A percentile compares a stretch with the other conserved stretches of the same genome.
Evolutionary conservation across 2,888 invertebrate genomes (phyloP).

Genomic region (Caenorhabditis angaria): DNA sequence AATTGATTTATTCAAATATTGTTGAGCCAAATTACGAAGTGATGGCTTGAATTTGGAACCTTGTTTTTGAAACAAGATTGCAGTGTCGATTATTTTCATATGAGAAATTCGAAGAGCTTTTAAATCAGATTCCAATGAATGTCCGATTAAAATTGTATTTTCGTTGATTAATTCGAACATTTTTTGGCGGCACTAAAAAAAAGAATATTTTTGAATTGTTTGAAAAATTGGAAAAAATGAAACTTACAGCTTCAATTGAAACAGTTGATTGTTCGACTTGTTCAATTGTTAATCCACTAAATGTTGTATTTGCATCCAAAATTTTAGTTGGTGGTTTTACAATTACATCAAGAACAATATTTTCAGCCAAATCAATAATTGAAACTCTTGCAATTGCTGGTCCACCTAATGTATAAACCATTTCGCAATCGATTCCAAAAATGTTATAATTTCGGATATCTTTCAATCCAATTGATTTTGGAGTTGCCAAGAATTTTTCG

Average conservation of each 20-base stretch:
- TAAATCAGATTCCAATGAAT: constrained; percentile 95
- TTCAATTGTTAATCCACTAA: constrained; percentile 91
- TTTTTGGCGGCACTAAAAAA: constrained; percentile 80
- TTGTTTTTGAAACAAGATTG: constrained; percentile 83
- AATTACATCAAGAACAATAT: constrained; percentile 85
- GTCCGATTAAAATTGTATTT: constrained; percentile 92
- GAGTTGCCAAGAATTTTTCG: too few relatives aligned
- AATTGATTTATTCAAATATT: constrained; percentile 88
- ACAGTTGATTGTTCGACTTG: constrained; percentile 84
- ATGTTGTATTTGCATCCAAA: constrained; percentile 89
- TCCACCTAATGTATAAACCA: constrained; percentile 67
- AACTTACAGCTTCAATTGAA: constrained; percentile 69
- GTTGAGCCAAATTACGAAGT: constrained; percentile 84
- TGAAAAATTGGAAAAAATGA: neutral
- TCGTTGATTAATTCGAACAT: constrained; percentile 87
- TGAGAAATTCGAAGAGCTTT: constrained; percentile 84
- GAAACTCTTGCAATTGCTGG: constrained; percentile 63
- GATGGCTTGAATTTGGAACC: constrained; percentile 86
- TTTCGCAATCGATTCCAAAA: constrained; percentile 92
- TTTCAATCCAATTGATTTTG: too few relatives aligned
- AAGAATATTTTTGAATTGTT: constrained; percentile 9
- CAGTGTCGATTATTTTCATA: constrained; percentile 87
- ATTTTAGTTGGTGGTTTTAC: constrained; percentile 83
- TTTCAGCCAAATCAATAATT: constrained; percentile 74
- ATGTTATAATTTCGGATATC: too few relatives aligned